Conservation (phyloP, 2,797 vertebrate species). For the Lagocephalus sceleratus region DNA sequence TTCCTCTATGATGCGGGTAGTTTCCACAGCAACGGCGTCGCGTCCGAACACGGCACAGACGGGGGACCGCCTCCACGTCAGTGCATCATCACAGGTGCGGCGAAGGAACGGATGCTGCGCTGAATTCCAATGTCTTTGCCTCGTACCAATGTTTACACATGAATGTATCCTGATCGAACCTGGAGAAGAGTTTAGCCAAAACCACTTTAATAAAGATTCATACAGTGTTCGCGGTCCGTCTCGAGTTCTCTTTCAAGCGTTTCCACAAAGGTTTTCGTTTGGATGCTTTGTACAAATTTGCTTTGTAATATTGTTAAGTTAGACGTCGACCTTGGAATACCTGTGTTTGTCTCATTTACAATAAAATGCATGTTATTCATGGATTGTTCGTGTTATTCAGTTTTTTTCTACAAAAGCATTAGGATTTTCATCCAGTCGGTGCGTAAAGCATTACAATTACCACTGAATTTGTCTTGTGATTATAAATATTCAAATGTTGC, state of each 20-base stretch:
- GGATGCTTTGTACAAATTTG: conserved; percentile 53
- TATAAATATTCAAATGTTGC: no score
- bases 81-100: conserved; percentile 29
- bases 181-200: conserved; percentile 59
- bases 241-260: conserved; percentile 41
- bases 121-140: conserved; percentile 56
- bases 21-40: not conserved
- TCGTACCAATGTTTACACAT: conserved; percentile 75
- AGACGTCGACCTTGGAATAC: conserved; percentile 61
- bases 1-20: no score
- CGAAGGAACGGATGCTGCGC: conserved; percentile 23
- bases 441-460: no score
- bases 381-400: conserved; percentile 2
- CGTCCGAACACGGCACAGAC: conserved; percentile 54
- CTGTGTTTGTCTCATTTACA: conserved; percentile 65
- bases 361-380: conserved; percentile 73
- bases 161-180: conserved; percentile 74
- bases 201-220: conserved; percentile 56
- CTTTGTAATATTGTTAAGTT: conserved; percentile 49
- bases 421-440: no score
- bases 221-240: conserved; percentile 43
- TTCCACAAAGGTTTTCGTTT: conserved; percentile 38
- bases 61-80: conserved; percentile 43
- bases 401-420: no score
- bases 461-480: no score